phyloP scores from a whole-genome alignment of 2,113 vertebrate genomes.

The Megaleporinus macrocephalus region DNA sequence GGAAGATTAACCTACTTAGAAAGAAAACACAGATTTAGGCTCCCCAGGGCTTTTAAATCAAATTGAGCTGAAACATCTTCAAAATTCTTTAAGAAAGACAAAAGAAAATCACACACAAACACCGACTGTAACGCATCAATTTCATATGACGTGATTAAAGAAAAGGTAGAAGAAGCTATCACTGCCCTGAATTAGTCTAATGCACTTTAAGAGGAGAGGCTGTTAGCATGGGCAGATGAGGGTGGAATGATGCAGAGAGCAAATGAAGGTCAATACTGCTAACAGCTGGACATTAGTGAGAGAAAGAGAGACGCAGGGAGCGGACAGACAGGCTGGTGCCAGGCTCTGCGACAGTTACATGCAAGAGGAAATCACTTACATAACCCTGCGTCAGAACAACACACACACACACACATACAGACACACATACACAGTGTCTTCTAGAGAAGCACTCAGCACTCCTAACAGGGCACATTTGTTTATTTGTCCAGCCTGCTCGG shows the following conservation, averaged over 20 bases:
- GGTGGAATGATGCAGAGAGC: constrained; percentile 26
- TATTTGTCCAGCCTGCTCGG: constrained; percentile 51
- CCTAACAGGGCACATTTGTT: constrained; percentile 43
- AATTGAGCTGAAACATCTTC: neutral
- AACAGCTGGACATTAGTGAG: constrained; percentile 34
- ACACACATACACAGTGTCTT: constrained; percentile 39
- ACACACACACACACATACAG: constrained; percentile 31
- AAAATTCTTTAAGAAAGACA: neutral
- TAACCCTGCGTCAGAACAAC: constrained; percentile 41
- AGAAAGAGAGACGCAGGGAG: constrained; percentile 29
- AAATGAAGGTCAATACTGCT: constrained; percentile 38
- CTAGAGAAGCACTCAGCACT: constrained; percentile 43
- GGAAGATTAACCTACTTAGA: too few species aligned
- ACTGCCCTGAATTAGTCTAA: neutral
- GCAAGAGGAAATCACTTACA: constrained; percentile 56
- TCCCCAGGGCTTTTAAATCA: too few species aligned
- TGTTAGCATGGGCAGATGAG: constrained; percentile 3
- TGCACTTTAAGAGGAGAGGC: constrained; percentile 9
- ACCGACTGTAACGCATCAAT: neutral
- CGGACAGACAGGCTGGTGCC: constrained; percentile 60
- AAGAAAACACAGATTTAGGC: too few species aligned
- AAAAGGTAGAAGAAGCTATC: neutral
- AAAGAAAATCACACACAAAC: neutral
- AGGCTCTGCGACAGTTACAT: constrained; percentile 44
- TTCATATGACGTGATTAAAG: neutral